These are phyloP conservation scores for Drosophila kohkoa DNA, from an alignment of 1,140 invertebrate genomes.

Conservation along the genomic window DNA sequence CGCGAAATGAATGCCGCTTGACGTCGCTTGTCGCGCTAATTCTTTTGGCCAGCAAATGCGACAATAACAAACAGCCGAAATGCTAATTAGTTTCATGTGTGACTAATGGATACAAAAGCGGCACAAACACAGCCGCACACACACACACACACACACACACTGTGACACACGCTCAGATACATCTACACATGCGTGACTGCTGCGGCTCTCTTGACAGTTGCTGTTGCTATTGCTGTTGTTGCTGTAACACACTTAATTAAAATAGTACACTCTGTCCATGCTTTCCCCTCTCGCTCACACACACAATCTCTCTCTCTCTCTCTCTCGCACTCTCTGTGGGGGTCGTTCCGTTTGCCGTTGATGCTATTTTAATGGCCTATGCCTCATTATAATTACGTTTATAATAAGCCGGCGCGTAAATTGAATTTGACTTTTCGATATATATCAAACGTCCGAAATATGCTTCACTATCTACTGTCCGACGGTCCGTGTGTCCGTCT, in stretches of 20 bases:
- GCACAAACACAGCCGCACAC: slow-evolving; percentile 54
- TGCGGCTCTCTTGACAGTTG: slow-evolving; percentile 40
- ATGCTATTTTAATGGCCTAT: slow-evolving; percentile 57
- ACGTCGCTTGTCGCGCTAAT: slow-evolving; percentile 74
- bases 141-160: slow-evolving; percentile 16
- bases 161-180: slow-evolving; percentile 20
- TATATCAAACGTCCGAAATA: slow-evolving; percentile 20
- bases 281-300: background rate
- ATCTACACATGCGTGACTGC: slow-evolving; percentile 74
- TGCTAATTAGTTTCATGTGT: slow-evolving; percentile 84
- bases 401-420: slow-evolving; percentile 55
- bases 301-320: background rate
- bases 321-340: slow-evolving; percentile 28
- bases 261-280: slow-evolving; percentile 61
- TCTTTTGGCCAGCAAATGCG: slow-evolving; percentile 81
- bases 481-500: slow-evolving; percentile 1
- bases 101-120: slow-evolving; percentile 82
- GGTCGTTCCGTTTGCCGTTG: slow-evolving; percentile 50
- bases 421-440: slow-evolving; percentile 60
- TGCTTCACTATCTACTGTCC: slow-evolving; percentile 6
- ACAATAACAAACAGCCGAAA: slow-evolving; percentile 83
- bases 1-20: slow-evolving; percentile 59
- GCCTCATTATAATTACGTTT: slow-evolving; percentile 68
- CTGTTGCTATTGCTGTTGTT: slow-evolving; percentile 41
- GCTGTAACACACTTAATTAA: slow-evolving; percentile 80